Evolutionary conservation across 2,797 vertebrate species (phyloP).

Genomic region (Eidolon dupreanum): DNA sequence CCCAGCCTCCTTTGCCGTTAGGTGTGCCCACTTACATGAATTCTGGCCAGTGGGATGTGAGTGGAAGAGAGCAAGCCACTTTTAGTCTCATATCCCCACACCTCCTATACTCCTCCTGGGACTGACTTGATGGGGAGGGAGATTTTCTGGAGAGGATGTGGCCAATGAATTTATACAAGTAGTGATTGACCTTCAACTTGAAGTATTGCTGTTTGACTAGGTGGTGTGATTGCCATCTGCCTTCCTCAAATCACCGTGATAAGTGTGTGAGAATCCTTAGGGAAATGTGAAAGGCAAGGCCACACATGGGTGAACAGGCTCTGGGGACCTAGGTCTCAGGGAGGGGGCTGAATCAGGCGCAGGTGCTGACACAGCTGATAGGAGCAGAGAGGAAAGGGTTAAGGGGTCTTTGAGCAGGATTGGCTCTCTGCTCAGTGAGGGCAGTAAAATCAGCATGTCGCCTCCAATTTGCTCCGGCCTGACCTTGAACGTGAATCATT

Average conservation of each 20-base stretch:
- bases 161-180: not conserved
- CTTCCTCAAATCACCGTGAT: not conserved
- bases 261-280: not conserved
- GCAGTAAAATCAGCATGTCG: conserved; percentile 89
- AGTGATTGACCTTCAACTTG: not conserved
- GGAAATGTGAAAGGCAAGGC: not conserved
- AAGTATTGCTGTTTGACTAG: not conserved
- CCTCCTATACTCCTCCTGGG: not conserved
- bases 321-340: not conserved
- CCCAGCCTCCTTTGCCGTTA: not conserved
- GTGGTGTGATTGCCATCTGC: not conserved
- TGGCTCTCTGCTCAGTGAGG: conserved; percentile 85
- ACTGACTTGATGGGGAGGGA: not conserved
- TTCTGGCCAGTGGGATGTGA: not conserved
- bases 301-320: not conserved
- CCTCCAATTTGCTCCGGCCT: conserved; percentile 89
- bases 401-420: conserved; percentile 40
- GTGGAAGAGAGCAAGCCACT: not conserved
- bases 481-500: conserved; percentile 93
- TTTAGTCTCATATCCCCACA: not conserved
- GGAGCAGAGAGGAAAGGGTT: conserved; percentile 62
- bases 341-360: not conserved
- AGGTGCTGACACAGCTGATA: not conserved
- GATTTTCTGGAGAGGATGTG: not conserved
- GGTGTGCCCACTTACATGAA: not conserved